Percentiles rank a stretch among this genome's conserved stretches.
Conservation (phyloP, 2,797 vertebrate genomes). For the Artibeus jamaicensis region DNA sequence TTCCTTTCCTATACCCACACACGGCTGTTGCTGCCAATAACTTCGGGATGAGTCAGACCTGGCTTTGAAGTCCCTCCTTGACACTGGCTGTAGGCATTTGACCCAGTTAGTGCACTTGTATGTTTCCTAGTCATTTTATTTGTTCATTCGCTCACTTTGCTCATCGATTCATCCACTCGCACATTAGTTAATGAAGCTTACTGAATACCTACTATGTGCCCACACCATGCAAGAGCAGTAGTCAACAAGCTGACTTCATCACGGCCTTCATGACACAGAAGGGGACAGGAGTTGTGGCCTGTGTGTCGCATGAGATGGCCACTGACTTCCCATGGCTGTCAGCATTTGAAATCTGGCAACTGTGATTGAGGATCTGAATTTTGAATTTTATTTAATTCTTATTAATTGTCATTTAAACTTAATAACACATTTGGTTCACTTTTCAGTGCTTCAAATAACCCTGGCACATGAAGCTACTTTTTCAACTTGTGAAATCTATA, state of each 20-base stretch:
- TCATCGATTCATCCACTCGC: background rate
- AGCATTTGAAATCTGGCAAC: background rate
- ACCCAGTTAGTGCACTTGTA: conserved; percentile 17
- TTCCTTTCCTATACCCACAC: conserved; percentile 33
- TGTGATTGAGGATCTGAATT: background rate
- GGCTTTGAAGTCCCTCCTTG: conserved; percentile 5
- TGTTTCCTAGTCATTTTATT: background rate
- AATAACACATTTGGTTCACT: background rate
- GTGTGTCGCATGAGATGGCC: background rate
- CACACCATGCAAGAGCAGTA: background rate
- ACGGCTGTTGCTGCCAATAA: background rate
- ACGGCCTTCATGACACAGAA: background rate
- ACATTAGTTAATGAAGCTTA: background rate
- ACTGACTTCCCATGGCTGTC: background rate
- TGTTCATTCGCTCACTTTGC: background rate
- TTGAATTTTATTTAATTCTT: background rate
- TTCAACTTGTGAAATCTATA: conserved; percentile 11
- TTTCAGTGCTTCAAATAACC: conserved; percentile 14
- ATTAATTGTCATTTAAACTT: background rate
- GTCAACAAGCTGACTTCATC: background rate
- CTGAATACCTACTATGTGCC: background rate
- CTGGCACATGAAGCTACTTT: background rate
- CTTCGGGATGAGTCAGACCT: conserved; percentile 65
- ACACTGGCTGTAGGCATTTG: conserved; percentile 28
- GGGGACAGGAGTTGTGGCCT: background rate